Evolutionary conservation across 2,113 vertebrate species (phyloP).

Genomic region (Butorides virescens): DNA sequence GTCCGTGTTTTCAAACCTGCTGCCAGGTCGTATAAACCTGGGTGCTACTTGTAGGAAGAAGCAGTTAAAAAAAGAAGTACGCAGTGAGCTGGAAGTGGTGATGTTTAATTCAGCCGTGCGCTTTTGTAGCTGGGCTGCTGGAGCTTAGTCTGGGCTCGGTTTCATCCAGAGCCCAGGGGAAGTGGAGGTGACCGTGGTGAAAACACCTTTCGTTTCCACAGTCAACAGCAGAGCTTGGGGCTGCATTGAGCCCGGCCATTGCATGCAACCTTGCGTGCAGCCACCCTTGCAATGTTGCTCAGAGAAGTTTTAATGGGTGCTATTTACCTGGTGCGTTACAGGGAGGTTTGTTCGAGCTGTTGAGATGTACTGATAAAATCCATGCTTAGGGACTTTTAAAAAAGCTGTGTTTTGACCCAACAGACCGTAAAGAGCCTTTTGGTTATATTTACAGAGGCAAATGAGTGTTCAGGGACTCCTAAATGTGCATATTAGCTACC

Average conservation of each 20-base stretch:
- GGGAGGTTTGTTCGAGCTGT: neutral
- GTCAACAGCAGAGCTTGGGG: rapidly evolving
- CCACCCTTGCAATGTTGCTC: neutral
- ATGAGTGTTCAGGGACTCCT: neutral
- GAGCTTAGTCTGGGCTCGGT: rapidly evolving
- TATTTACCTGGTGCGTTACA: neutral
- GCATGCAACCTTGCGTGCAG: too few relatives aligned
- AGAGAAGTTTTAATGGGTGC: neutral
- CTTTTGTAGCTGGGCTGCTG: neutral
- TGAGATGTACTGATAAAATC: neutral
- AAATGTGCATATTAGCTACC: neutral
- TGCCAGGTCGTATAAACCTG: neutral
- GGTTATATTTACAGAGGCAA: neutral
- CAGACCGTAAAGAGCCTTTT: neutral
- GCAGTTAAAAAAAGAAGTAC: neutral
- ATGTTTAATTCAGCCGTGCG: neutral
- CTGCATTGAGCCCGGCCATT: rapidly evolving
- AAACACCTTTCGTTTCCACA: neutral
- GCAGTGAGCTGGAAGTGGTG: neutral
- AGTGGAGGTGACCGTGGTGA: rapidly evolving
- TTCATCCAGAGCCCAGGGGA: neutral
- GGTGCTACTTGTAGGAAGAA: neutral
- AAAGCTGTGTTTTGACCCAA: neutral
- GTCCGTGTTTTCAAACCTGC: neutral
- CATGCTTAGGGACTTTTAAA: neutral